Percentiles rank a stretch among this genome's conserved stretches.
Conservation (phyloP, 2,797 vertebrate genomes). For the Tokudaia muenninki region DNA sequence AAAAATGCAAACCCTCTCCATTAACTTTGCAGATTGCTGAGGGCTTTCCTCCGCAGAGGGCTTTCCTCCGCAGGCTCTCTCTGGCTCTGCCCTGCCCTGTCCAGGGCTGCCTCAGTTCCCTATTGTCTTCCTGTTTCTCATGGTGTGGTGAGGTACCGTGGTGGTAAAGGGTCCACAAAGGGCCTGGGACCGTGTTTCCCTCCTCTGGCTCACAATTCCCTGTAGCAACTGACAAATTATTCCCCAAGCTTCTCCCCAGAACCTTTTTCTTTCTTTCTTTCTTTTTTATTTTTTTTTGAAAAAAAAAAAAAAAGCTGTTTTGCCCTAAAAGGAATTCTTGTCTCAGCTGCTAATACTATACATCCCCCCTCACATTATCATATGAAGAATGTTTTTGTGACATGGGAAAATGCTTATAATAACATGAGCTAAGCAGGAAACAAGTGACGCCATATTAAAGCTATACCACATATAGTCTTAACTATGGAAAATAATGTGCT, state of each 20-base stretch:
- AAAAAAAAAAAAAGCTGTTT: slow-evolving; percentile 62
- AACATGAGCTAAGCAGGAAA: slow-evolving; percentile 57
- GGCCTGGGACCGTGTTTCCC: not conserved
- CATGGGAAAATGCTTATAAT: slow-evolving; percentile 76
- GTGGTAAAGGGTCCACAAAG: accelerated
- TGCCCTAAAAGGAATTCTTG: slow-evolving; percentile 75
- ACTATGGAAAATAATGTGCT: not conserved
- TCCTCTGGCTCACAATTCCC: not conserved
- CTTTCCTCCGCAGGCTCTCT: not conserved
- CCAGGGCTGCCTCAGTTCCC: not conserved
- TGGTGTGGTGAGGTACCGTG: not conserved
- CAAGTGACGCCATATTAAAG: slow-evolving; percentile 22
- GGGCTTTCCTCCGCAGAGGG: not conserved
- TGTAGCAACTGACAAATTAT: not conserved
- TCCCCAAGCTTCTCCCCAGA: not conserved
- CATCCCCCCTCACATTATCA: slow-evolving; percentile 17
- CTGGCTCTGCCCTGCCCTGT: not conserved
- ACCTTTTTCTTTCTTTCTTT: not conserved
- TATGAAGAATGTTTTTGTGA: slow-evolving; percentile 64
- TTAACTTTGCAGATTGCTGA: not conserved
- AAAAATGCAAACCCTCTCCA: slow-evolving; percentile 39
- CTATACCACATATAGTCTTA: not conserved
- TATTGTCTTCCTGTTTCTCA: not conserved
- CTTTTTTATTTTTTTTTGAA: not conserved
- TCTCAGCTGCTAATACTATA: slow-evolving; percentile 78